Percentiles rank a stretch among this genome's conserved stretches.
Evolutionary conservation across 2,113 vertebrate species (phyloP).

Genomic region (Elaphurus davidianus): DNA sequence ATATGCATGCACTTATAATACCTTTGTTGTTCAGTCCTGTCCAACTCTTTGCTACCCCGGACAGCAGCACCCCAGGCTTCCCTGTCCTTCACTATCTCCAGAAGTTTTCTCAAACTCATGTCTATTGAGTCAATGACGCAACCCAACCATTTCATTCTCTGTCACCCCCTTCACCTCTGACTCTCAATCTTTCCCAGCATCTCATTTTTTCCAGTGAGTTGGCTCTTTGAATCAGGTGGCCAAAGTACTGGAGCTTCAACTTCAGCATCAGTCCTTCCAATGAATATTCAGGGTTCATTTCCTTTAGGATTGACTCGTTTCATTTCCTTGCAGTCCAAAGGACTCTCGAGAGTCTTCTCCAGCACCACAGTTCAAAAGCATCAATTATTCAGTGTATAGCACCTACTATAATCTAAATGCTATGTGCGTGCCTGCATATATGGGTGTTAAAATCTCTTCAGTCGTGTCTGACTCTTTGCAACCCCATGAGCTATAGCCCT

Average conservation of each 20-base stretch:
- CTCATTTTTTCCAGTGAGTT: background rate
- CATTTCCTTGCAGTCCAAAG: background rate
- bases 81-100: background rate
- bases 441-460: no score
- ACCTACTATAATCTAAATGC: background rate
- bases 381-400: background rate
- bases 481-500: no score
- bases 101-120: background rate
- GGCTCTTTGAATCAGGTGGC: background rate
- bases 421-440: no score
- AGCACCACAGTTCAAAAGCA: background rate
- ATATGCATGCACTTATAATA: background rate
- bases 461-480: no score
- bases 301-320: background rate
- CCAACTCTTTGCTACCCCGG: background rate
- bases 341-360: background rate
- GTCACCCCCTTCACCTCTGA: background rate
- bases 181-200: background rate
- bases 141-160: background rate
- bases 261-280: background rate
- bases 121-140: background rate
- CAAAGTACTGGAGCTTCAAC: background rate
- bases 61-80: background rate
- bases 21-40: background rate
- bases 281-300: background rate